These are phyloP conservation scores for Leptatherina wallacei DNA, from an alignment of 2,797 vertebrate genomes.

Conservation along the genomic window DNA sequence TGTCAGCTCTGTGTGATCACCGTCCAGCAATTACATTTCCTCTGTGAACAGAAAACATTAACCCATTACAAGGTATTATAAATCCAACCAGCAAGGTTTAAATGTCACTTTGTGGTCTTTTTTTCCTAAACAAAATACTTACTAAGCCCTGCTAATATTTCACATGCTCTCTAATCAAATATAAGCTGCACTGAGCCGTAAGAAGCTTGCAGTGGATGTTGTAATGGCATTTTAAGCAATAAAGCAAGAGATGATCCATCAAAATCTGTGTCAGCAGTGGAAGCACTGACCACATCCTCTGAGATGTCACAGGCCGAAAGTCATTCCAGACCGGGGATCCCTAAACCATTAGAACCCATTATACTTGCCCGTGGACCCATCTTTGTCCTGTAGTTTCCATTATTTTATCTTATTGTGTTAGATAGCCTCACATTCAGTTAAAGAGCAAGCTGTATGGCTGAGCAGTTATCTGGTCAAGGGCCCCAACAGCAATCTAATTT, in stretches of 20 bases:
- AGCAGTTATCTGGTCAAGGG: conserved; percentile 35
- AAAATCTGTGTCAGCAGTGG: conserved; percentile 39
- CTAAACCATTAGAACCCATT: conserved; percentile 31
- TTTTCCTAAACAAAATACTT: neutral
- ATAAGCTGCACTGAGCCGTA: conserved; percentile 19
- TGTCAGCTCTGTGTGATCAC: conserved; percentile 25
- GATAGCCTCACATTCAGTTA: conserved; percentile 37
- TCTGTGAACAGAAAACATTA: conserved; percentile 5
- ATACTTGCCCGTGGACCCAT: conserved; percentile 8
- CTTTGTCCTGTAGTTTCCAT: conserved; percentile 41
- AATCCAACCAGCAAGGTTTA: neutral
- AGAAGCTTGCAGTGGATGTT: conserved; percentile 31
- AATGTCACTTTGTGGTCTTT: conserved; percentile 1
- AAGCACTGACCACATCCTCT: conserved; percentile 42
- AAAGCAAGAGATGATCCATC: conserved; percentile 60
- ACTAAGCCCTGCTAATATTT: neutral
- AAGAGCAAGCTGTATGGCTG: conserved; percentile 32
- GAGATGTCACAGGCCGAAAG: conserved; percentile 20
- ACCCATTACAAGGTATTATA: neutral
- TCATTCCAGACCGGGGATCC: conserved; percentile 15
- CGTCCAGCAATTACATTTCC: conserved; percentile 24
- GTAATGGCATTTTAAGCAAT: conserved; percentile 34
- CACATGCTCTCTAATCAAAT: conserved; percentile 33
- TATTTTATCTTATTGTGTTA: conserved; percentile 47
- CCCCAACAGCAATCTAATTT: conserved; percentile 44